Evolutionary conservation across 2,888 invertebrate genomes (phyloP).

Genomic region (Myopa testacea): DNA sequence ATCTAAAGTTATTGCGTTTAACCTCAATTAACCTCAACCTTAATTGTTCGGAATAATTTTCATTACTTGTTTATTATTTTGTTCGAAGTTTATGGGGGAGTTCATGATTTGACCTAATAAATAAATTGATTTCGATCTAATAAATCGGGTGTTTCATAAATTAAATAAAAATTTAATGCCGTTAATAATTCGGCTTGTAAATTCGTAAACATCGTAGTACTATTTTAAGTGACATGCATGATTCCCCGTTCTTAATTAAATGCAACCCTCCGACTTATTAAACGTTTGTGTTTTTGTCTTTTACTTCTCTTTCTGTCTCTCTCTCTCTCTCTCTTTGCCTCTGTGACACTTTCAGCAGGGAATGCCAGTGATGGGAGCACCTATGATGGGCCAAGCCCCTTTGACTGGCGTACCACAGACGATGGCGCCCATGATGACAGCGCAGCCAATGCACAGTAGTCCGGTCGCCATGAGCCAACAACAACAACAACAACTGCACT

Average conservation of each 20-base stretch:
- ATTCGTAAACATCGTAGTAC: slow-evolving; percentile 40
- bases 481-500: slow-evolving; percentile 50
- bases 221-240: slow-evolving; percentile 39
- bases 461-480: slow-evolving; percentile 60
- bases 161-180: too few species aligned
- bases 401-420: slow-evolving; percentile 66
- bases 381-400: slow-evolving; percentile 68
- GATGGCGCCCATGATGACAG: slow-evolving; percentile 58
- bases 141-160: not conserved
- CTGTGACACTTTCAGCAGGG: slow-evolving; percentile 59
- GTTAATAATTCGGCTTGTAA: not conserved
- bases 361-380: slow-evolving; percentile 68
- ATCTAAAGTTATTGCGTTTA: too few species aligned
- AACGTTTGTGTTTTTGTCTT: slow-evolving; percentile 3
- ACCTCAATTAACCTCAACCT: too few species aligned
- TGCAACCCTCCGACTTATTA: not conserved
- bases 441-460: slow-evolving; percentile 62
- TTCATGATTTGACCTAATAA: too few species aligned
- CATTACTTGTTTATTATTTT: too few species aligned
- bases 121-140: too few species aligned
- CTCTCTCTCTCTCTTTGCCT: slow-evolving; percentile 34
- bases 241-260: not conserved
- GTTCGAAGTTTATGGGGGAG: too few species aligned
- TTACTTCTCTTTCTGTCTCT: slow-evolving; percentile 32
- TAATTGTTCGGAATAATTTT: too few species aligned